Evolutionary conservation across 2,797 vertebrate species (phyloP), one percentile per base, ranked within the genome.

Genomic region (Sternotherus odoratus): DNA sequence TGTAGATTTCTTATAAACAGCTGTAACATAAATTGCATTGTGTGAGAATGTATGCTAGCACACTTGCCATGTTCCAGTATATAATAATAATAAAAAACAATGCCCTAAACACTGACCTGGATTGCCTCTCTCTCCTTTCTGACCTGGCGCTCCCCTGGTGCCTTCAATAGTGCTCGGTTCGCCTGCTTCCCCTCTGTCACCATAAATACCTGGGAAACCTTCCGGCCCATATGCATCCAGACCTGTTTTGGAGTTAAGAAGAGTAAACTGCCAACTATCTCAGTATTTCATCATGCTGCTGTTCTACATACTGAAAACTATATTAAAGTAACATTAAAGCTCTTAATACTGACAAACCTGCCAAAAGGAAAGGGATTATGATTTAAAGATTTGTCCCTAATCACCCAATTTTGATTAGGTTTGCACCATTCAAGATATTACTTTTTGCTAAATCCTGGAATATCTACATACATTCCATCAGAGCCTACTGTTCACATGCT

Each of bases 151-250:
- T 85, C 99, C 99, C 15, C 92, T 95, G 51, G 96, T 48, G 54
- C 99, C 99, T 72, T 92, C 83, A 53, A 98, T 92, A 78, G 91
- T 97, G 96, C 98, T 99, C 11, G 98, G 93, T 50, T 98, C 97
- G 94, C 99, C 99, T 0, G 66, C 91, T 39, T 98, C 98, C 93
- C 99, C 99, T 90, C 95, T 99, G 79, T 98, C 97, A 79, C 99
- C 99, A 75, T 95, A 96, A 17, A 26, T 0, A 28, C 99, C 99
- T 2, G 98, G 94, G 8, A 98, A 98, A 6, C 99, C 99, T 23
- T 95, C 91, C 75, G 96, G 88, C 95, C 99, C 99, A 0, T 77
- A 86, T 74, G n/a, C 60, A 88, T 99, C 98, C 13, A 94, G 82
- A 95, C 99, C 99, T 99, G 95, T 23, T 8, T 82, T 6, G n/a